Conservation (phyloP, 2,113 vertebrate genomes). For the Thermophis baileyi region DNA sequence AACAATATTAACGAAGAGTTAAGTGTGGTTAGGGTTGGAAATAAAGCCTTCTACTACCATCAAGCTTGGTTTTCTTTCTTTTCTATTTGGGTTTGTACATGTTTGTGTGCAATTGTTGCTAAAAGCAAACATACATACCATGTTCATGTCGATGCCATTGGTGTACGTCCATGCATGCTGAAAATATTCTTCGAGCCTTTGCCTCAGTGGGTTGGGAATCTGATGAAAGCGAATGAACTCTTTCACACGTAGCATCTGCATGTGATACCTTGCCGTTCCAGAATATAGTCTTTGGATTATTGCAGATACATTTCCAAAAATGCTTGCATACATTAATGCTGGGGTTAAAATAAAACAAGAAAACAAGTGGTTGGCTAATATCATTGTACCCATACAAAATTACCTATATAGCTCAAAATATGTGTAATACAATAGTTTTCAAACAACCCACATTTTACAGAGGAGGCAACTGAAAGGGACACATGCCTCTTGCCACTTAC, state of each 20-base stretch:
- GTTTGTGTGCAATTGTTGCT: background rate
- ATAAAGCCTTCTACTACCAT: slow-evolving; percentile 37
- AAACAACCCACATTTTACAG: background rate
- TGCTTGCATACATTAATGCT: slow-evolving; percentile 99
- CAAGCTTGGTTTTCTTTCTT: slow-evolving; percentile 27
- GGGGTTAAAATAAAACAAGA: slow-evolving; percentile 54
- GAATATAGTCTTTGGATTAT: slow-evolving; percentile 99
- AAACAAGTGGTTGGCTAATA: slow-evolving; percentile 45
- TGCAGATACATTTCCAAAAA: slow-evolving; percentile 98
- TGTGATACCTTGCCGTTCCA: slow-evolving; percentile 94
- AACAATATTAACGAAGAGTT: background rate
- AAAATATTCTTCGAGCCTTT: slow-evolving; percentile 97
- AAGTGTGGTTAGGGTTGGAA: background rate
- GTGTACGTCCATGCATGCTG: slow-evolving; percentile 98
- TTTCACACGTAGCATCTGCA: slow-evolving; percentile 97
- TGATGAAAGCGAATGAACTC: slow-evolving; percentile 99
- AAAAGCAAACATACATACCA: slow-evolving; percentile 80
- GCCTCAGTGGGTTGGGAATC: slow-evolving; percentile 94
- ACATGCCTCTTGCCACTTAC: background rate
- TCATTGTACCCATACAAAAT: background rate
- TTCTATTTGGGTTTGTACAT: background rate
- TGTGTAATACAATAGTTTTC: background rate
- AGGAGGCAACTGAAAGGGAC: background rate
- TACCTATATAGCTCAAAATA: background rate
- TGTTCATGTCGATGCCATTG: slow-evolving; percentile 99